These are phyloP conservation scores for Gobius niger DNA, from an alignment of 2,113 vertebrate species.

Conservation along the genomic window DNA sequence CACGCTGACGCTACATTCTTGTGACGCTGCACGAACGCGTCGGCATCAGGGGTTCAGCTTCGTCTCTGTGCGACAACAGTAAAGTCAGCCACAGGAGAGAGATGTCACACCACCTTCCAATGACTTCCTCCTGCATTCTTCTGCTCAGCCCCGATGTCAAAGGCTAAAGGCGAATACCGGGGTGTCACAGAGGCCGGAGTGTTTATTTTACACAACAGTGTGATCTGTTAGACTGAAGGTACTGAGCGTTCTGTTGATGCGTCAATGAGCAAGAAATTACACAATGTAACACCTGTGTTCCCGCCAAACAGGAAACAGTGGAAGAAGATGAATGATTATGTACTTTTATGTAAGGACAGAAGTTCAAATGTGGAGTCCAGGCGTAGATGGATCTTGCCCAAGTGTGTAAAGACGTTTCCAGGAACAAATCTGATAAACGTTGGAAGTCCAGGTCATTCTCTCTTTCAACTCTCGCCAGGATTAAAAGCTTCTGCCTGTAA, in stretches of 20 bases:
- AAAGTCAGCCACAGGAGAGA: not conserved
- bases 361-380: slow-evolving; percentile 10
- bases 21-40: not conserved
- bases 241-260: too few relatives aligned
- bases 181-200: not conserved
- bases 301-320: too few relatives aligned
- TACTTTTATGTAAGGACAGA: not conserved
- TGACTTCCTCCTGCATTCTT: not conserved
- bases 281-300: too few relatives aligned
- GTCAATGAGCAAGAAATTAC: too few relatives aligned
- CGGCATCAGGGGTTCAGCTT: not conserved
- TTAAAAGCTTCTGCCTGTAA: not conserved
- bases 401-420: slow-evolving; percentile 12
- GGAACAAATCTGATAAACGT: slow-evolving; percentile 17
- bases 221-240: not conserved
- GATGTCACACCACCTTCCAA: not conserved
- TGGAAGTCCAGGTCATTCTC: slow-evolving; percentile 1
- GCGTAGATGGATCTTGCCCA: slow-evolving; percentile 20
- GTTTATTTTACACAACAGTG: not conserved
- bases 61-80: not conserved
- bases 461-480: not conserved
- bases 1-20: not conserved
- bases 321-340: too few relatives aligned
- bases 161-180: not conserved
- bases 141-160: not conserved